Evolutionary conservation across 2,113 vertebrate genomes (phyloP), one percentile per base, ranked within the genome.

Genomic region (Tupaia tana): DNA sequence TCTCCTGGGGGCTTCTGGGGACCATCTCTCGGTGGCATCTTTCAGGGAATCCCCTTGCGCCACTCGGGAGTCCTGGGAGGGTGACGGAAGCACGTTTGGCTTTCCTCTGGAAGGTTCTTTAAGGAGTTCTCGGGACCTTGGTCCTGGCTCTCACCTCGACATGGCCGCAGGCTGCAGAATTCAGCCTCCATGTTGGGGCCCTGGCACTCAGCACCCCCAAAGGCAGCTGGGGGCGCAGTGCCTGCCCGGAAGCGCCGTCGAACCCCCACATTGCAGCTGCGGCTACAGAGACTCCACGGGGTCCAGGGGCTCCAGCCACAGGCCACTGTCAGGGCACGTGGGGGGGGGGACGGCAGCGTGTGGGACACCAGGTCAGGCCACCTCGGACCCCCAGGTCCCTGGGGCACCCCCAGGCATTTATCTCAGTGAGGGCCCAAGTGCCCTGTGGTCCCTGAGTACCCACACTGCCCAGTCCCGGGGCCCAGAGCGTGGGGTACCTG

Each of bases 221-320:
- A 98, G 0, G 97, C 98, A 12, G 98, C 97, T 0, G 98, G 97
- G 0, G 99, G 99, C 20, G 98, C 98, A 1, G 98, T 98, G 93
- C 97, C 98, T 0, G 99, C 98, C 6, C 99, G 98, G 97, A 98
- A 99, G 25, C 98, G 98, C 61, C 99, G 97, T 54, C 98, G 98
- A 14, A 99, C 97, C 2, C 99, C 99, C 59, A 99, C 98, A 0
- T 99, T 98, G 78, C 99, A 99, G 9, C 98, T 99, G 19, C 98
- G 98, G 94, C 99, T 99, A 95, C 99, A 99, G 9, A 96, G 14
- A 19, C 99, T 99, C 99, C 99, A 99, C 0, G 94, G 95, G 0
- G 99, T 99, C 99, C 99, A 99, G 79, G 96, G 98, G 94, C 99
- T 99, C 99, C 99, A 99, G 82, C 98, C 98, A 80, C 99, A 99